Percentiles rank a stretch among this genome's conserved stretches.
Evolutionary conservation across 2,888 invertebrate species (phyloP).

Genomic region (Pyrrhosoma nymphula): DNA sequence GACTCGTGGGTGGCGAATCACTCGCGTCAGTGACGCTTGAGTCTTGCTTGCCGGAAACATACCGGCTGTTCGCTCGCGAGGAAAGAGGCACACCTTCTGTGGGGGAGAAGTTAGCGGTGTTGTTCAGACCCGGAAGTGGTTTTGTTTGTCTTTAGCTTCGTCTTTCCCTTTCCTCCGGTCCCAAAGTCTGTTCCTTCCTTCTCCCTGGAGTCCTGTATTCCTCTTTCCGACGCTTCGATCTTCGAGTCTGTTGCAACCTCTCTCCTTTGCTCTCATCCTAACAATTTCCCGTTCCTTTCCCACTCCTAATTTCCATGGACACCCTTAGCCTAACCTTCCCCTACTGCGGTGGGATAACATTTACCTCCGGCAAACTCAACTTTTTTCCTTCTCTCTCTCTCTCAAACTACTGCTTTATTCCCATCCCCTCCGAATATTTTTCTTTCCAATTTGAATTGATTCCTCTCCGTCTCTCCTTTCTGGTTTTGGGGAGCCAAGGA

Average conservation of each 20-base stretch:
- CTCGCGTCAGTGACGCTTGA: not conserved
- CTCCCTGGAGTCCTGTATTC: too few relatives aligned
- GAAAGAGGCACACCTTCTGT: not conserved
- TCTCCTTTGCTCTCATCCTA: not conserved
- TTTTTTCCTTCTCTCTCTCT: not conserved
- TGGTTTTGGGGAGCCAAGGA: not conserved
- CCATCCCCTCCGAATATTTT: conserved; percentile 14
- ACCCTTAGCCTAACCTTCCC: not conserved
- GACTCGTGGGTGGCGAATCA: not conserved
- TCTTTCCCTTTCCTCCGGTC: too few relatives aligned
- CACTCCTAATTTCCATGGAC: not conserved
- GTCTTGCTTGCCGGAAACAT: not conserved
- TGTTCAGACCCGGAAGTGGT: not conserved
- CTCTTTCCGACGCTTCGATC: not conserved
- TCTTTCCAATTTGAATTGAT: conserved; percentile 51
- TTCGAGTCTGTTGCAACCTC: not conserved
- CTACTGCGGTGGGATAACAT: not conserved
- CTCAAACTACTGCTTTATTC: not conserved
- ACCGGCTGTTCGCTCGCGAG: not conserved
- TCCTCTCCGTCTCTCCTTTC: not conserved
- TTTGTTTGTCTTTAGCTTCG: not conserved
- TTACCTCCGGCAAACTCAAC: not conserved
- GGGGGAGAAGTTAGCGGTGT: not conserved
- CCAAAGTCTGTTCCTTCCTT: too few relatives aligned
- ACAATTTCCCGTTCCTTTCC: not conserved